phyloP scores from a whole-genome alignment of 2,888 invertebrate genomes.

The Volucella inflata region DNA sequence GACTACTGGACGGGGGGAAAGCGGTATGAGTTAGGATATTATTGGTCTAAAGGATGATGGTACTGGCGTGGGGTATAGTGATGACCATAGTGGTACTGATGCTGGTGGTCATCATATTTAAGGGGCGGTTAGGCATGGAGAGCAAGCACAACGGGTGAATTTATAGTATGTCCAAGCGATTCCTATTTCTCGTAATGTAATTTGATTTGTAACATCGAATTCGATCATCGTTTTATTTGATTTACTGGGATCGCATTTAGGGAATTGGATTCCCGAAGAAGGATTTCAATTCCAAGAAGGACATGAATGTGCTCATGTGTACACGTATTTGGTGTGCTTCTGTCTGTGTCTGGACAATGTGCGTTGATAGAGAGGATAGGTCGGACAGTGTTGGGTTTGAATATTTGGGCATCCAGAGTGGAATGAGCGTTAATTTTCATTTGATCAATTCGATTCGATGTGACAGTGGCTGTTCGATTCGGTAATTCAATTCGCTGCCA shows the following conservation, averaged over 20 bases:
- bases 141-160: slow-evolving; percentile 27
- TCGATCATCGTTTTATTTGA: slow-evolving; percentile 73
- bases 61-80: slow-evolving; percentile 28
- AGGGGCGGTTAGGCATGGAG: slow-evolving; percentile 53
- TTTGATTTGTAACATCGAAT: slow-evolving; percentile 74
- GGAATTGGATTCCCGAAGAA: slow-evolving; percentile 56
- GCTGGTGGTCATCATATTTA: slow-evolving; percentile 67
- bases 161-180: slow-evolving; percentile 65
- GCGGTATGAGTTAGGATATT: too few species aligned
- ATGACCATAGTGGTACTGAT: slow-evolving; percentile 32
- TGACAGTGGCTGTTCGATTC: slow-evolving; percentile 60
- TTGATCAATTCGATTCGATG: slow-evolving; percentile 63
- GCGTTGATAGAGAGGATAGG: slow-evolving; percentile 15
- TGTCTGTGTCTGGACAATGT: slow-evolving; percentile 19
- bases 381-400: background rate
- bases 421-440: slow-evolving; percentile 65
- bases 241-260: slow-evolving; percentile 72
- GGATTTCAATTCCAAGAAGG: slow-evolving; percentile 59
- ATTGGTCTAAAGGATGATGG: background rate
- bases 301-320: slow-evolving; percentile 16
- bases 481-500: slow-evolving; percentile 54
- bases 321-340: background rate
- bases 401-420: slow-evolving; percentile 4
- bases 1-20: background rate
- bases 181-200: slow-evolving; percentile 68